Conservation (phyloP, 2,113 vertebrate genomes). For the Abramis brama region DNA sequence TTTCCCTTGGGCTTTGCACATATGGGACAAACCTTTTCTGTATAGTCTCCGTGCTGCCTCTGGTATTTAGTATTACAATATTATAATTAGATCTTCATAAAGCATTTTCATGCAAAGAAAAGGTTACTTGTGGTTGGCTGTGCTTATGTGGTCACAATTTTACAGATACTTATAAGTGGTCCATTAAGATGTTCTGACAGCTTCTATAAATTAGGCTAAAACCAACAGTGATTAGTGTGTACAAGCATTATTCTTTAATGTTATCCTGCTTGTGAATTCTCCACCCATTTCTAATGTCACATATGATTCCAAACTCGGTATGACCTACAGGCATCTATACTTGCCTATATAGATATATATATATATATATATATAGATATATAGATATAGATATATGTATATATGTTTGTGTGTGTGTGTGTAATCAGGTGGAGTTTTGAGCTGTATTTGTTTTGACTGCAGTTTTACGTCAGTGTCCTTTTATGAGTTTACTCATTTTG, state of each 20-base stretch:
- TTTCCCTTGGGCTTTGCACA: slow-evolving; percentile 1
- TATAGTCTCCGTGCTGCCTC: neutral
- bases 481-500: slow-evolving; percentile 43
- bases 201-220: neutral
- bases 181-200: neutral
- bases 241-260: neutral
- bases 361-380: too few species aligned
- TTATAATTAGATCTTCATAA: neutral
- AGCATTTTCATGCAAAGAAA: neutral
- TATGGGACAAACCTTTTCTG: slow-evolving; percentile 4
- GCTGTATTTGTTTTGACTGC: slow-evolving; percentile 52
- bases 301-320: neutral
- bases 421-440: slow-evolving; percentile 14
- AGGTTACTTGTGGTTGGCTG: neutral
- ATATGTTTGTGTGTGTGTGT: neutral
- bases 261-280: neutral
- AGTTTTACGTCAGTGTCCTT: slow-evolving; percentile 10
- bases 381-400: too few species aligned
- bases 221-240: neutral
- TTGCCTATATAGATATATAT: neutral
- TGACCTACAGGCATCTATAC: neutral
- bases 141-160: neutral
- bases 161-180: neutral
- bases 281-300: neutral
- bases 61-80: neutral